Percentiles rank a stretch among this genome's conserved stretches.
These are phyloP conservation scores for Cremastinae sp. DNA, from an alignment of 2,888 invertebrate genomes.

Conservation along the genomic window DNA sequence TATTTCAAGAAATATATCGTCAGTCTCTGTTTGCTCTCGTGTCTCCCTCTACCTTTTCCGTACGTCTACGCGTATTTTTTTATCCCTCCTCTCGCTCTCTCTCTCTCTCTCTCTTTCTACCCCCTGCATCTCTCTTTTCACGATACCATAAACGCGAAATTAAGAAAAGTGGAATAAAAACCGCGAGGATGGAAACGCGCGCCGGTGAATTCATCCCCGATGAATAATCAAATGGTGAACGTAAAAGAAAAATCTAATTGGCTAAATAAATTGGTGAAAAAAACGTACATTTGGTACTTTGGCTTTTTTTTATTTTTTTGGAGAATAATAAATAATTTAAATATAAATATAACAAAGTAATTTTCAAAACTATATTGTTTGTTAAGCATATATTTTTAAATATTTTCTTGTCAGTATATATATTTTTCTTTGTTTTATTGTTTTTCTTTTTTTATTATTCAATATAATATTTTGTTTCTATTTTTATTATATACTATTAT, in stretches of 20 bases:
- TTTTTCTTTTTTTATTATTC: no score
- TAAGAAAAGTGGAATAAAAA: constrained; percentile 26
- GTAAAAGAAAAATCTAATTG: constrained; percentile 1
- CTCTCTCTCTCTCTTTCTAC: background rate
- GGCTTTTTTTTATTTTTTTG: no score
- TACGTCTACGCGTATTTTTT: constrained; percentile 21
- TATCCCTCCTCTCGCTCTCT: background rate
- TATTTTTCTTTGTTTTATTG: no score
- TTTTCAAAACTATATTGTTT: no score
- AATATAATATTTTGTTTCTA: no score
- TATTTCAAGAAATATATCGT: constrained; percentile 61
- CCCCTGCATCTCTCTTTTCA: constrained; percentile 13
- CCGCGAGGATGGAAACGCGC: background rate
- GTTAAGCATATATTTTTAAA: no score
- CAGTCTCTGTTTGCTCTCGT: constrained; percentile 11
- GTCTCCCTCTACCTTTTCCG: constrained; percentile 5
- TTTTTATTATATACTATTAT: no score
- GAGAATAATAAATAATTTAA: no score
- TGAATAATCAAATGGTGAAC: constrained; percentile 23
- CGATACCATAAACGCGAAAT: constrained; percentile 33
- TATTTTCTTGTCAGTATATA: no score
- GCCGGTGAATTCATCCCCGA: background rate
- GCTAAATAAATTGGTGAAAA: background rate
- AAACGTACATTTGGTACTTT: background rate
- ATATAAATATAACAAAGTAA: no score